Evolutionary conservation across 2,888 invertebrate species (phyloP), one percentile per base, ranked within the genome.

Genomic region (Diarsia rubi): DNA sequence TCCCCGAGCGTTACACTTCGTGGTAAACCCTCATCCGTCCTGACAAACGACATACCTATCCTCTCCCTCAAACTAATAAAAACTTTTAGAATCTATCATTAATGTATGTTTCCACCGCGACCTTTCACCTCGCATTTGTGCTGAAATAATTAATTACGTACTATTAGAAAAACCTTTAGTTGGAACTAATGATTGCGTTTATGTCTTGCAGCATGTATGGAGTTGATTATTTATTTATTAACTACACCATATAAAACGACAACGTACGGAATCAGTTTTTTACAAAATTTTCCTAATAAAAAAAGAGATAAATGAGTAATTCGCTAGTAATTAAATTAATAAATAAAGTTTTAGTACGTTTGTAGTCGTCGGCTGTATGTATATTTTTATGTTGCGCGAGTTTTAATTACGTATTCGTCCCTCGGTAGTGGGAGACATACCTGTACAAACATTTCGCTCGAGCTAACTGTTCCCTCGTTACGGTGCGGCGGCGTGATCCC

Each of bases 401-500:
- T 80, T 87, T 84, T 84, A 82, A 86, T 88, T 82, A 88, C 74
- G 81, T 77, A 83, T 82, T 81, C 82, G 80, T 78, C 76, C 76
- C 65, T 77, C 78, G 78, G 68, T 71, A 83, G 79, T 78, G 64
- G 64, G 78, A 82, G 83, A 87, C 86, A 86, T 88, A 85, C 81
- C 85, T 87, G 86, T 73, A 79, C 85, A 87, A 90, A 90, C 88
- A 90, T 90, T 89, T 88, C 88, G 87, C 89, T 86, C 84, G 85
- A 90, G 87, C 86, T 88, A 90, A 91, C 89, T 89, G 90, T 90
- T 90, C 90, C 91, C 91, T 91, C 91, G 91, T 91, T 91, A 91
- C 87, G 76, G 85, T 88, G 90, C 87, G 90, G 90, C 88, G 94
- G 93, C 93, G 93, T 93, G 94, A 94, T 93, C 91, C 91, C 89